Conservation (phyloP, 2,888 invertebrate species). For the Drosophila mayaguana region DNA sequence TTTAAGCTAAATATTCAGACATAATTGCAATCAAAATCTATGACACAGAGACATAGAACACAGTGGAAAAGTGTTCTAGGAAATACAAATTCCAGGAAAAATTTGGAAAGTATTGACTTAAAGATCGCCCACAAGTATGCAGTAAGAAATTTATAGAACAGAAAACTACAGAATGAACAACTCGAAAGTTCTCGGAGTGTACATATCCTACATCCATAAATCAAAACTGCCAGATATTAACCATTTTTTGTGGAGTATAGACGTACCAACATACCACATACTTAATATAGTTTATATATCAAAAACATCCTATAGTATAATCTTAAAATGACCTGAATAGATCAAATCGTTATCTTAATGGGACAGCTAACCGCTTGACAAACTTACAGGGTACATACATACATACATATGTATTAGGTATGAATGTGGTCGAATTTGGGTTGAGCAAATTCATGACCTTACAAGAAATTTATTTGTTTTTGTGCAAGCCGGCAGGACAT, state of each 20-base stretch:
- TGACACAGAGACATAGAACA: background rate
- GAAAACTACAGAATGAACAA: background rate
- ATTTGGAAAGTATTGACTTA: background rate
- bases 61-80: background rate
- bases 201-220: background rate
- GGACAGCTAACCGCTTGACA: background rate
- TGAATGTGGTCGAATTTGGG: background rate
- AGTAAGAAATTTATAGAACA: slow-evolving; percentile 6
- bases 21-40: background rate
- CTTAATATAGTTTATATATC: background rate
- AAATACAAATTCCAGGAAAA: background rate
- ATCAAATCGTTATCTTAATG: background rate
- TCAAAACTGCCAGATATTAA: background rate
- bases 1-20: background rate
- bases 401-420: background rate
- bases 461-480: background rate
- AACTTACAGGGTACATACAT: background rate
- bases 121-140: slow-evolving; percentile 39
- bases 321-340: too few species aligned
- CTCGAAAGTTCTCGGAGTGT: background rate
- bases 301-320: background rate
- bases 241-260: background rate
- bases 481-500: slow-evolving; percentile 5
- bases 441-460: slow-evolving; percentile 2
- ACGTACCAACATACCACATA: background rate